Percentiles rank a stretch among this genome's conserved stretches.
phyloP scores from a whole-genome alignment of 2,797 vertebrate genomes.

The Acropternis orthonyx region DNA sequence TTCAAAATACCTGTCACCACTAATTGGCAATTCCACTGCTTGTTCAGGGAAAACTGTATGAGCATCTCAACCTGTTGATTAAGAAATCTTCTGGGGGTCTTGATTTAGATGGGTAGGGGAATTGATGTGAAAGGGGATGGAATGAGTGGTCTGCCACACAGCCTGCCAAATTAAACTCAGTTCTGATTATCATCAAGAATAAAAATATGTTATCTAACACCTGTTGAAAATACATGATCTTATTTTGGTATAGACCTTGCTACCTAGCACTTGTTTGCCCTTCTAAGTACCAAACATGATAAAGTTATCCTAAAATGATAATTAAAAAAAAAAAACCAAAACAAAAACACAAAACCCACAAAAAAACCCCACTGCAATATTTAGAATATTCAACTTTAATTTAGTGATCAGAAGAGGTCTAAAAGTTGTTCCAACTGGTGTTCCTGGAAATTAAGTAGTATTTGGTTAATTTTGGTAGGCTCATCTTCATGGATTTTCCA shows the following conservation, averaged over 20 bases:
- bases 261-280: background rate
- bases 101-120: background rate
- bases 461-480: background rate
- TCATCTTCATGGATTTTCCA: background rate
- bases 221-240: background rate
- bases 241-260: background rate
- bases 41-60: background rate
- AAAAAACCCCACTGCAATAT: background rate
- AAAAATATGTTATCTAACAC: background rate
- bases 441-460: background rate
- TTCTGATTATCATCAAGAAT: background rate
- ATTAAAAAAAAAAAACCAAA: fast-evolving
- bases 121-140: background rate
- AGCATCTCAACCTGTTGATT: background rate
- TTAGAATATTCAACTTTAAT: background rate
- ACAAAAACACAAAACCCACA: no score
- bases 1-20: background rate
- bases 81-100: background rate
- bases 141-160: background rate
- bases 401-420: background rate
- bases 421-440: background rate
- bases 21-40: conserved; percentile 10
- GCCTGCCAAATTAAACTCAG: background rate
- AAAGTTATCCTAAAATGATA: background rate
- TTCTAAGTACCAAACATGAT: background rate